Evolutionary conservation across 1,140 invertebrate species (phyloP), one percentile per base, ranked within the genome.

Genomic region (Nebria ingens): DNA sequence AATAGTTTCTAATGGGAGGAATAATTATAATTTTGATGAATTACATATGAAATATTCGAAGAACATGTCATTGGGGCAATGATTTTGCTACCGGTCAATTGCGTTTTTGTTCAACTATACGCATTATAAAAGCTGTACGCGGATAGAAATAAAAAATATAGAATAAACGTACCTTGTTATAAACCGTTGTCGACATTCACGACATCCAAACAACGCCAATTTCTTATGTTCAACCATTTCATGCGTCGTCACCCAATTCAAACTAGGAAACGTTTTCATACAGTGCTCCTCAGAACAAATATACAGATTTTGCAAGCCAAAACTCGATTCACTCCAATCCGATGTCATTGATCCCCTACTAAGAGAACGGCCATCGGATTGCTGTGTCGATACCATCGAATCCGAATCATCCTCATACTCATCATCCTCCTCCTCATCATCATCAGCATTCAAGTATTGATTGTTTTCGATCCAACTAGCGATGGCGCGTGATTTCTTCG

Each of bases 141-240:
- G 4, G 25, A 6, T 6, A 29, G 4, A 29, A 29, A 6, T 6
- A 29, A 29, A 6, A 45, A 45, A 45, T 45, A 45, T 11, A 52
- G 17, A 38, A 45, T 40, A 11, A 20, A 25, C 51, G 12, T 19
- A 57, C 56, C 45, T 49, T 2, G 56, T 45, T 4, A 52, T 57
- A 29, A 53, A 57, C 50, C 52, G 52, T 19, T 53, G 42, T 12
- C 56, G 34, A 19, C 56, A 57, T n/a, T 53, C 52, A 19, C 42
- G 25, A 49, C 56, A 57, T 23, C 51, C n/a, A 29, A 53, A 57
- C 9, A 57, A 13, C 17, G 56, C 51, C 21, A 57, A 20, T 29
- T 49, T 52, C 15, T 50, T 52, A 29, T 57, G 56, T 42, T 19
- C 49, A 2, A 12, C 40, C 12, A 49, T 45, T 50, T 57, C 52